Evolutionary conservation across 2,888 invertebrate species (phyloP).

Genomic region (Patella depressa): DNA sequence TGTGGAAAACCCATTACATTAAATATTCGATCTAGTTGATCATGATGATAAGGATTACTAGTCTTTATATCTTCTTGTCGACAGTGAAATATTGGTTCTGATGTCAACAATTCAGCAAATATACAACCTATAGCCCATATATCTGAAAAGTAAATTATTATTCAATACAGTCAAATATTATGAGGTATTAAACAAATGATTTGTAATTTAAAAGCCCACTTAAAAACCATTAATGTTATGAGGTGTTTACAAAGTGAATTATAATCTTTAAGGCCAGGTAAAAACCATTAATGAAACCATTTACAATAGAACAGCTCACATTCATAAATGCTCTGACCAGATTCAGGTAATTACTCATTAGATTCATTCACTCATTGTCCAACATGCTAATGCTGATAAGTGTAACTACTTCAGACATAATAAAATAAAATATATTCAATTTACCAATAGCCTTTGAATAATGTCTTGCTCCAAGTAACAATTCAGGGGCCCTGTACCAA

Average conservation of each 20-base stretch:
- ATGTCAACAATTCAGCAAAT: conserved; percentile 97
- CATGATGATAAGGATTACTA: conserved; percentile 99
- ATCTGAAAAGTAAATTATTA: conserved; percentile 75
- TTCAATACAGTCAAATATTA: background rate
- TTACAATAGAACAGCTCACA: no score
- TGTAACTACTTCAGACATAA: no score
- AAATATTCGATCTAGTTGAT: conserved; percentile 97
- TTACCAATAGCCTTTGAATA: conserved; percentile 97
- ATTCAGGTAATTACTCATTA: no score
- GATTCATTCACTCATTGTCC: no score
- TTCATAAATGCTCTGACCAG: no score
- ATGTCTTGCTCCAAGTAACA: conserved; percentile 91
- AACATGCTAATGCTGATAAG: no score
- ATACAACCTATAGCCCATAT: conserved; percentile 99
- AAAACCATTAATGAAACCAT: background rate
- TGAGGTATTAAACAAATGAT: background rate
- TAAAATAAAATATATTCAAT: background rate
- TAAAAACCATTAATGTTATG: background rate
- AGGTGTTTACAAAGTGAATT: no score
- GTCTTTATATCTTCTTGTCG: conserved; percentile 99
- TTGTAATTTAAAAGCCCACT: background rate
- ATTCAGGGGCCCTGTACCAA: conserved; percentile 98
- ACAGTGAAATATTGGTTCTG: conserved; percentile 99
- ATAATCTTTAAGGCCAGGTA: no score
- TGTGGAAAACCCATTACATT: conserved; percentile 99